A percentile compares a stretch with the other conserved stretches of the same genome.
phyloP scores from a whole-genome alignment of 2,113 vertebrate genomes.

The Psilopogon haemacephalus region DNA sequence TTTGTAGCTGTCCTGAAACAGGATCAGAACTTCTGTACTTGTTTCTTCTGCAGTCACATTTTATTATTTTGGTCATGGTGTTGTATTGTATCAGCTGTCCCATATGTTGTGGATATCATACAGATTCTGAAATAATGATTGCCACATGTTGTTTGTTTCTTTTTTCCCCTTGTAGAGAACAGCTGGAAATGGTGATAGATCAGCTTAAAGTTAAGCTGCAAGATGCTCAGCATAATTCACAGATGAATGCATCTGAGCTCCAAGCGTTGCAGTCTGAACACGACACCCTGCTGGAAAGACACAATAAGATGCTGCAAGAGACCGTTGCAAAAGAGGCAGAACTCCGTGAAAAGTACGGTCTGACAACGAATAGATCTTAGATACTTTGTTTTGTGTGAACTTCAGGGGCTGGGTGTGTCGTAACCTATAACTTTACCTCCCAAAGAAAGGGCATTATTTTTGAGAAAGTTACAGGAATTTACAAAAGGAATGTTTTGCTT shows the following conservation, averaged over 20 bases:
- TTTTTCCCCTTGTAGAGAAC: constrained; percentile 77
- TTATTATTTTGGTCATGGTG: neutral
- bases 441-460: neutral
- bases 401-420: neutral
- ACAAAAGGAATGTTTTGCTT: neutral
- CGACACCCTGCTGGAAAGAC: constrained; percentile 90
- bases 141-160: neutral
- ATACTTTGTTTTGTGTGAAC: neutral
- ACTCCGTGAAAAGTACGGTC: constrained; percentile 88
- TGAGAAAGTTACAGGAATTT: neutral
- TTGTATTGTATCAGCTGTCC: neutral
- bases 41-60: neutral
- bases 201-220: constrained; percentile 86
- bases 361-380: neutral
- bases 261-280: constrained; percentile 90
- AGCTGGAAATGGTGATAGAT: constrained; percentile 83
- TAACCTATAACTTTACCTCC: neutral
- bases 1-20: neutral
- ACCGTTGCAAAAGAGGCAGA: constrained; percentile 91
- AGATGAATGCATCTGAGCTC: constrained; percentile 80
- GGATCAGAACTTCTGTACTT: neutral
- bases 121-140: neutral
- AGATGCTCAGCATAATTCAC: constrained; percentile 87
- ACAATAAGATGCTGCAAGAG: constrained; percentile 96
- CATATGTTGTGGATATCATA: neutral